Base-by-base conservation (phyloP, 2,888 invertebrate genomes). In the Zygaena filipendulae region DNA sequence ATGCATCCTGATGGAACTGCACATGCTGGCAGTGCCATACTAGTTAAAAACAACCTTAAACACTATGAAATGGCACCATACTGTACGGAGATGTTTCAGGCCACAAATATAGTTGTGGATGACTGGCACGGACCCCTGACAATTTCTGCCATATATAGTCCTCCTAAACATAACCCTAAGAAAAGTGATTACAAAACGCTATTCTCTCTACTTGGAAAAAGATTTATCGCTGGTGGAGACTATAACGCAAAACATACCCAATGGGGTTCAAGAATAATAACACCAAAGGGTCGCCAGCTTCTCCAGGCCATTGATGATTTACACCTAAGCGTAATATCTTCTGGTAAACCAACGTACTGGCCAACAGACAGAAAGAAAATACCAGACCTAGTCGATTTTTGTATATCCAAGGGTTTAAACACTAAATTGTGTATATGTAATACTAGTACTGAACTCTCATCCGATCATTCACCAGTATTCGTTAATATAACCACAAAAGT, bases 331-430 rank as follows among this genome's bases (percentile, higher is more conserved):
- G 23, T 33, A 11, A 10, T 35, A 4, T 35, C 43, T 4, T 23
- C 38, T 11, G 30, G 38, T 3, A 25, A 37, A 32, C 37, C 45
- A 3, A 39, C 39, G 11, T 36, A 40, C 27, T 40, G 41, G 41
- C 39, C 40, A 2, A 29, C 39, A 3, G 43, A 43, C 11, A 9
- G 1, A 10, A 31, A 27, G 3, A 36, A 33, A 24, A 23, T 31
- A 8, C 42, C 42, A 2, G 40, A 42, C 14, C 2, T 41, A 6
- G 27, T 33, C 20, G 30, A 35, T 12, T 36, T 37, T 18, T 31
- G 29, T 11, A 13, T 40, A 11, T 21, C 18, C 23, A 39, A 36
- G 32, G 39, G 39, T 37, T 44, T 1, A 13, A 3, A 0, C 23
- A 36, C 11, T 46, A 42, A 41, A 43, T 16, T 6, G 5, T 4